Percentiles rank a stretch among this genome's conserved stretches.
Conservation (phyloP, 2,888 invertebrate genomes). For the Yponomeuta cagnagella region DNA sequence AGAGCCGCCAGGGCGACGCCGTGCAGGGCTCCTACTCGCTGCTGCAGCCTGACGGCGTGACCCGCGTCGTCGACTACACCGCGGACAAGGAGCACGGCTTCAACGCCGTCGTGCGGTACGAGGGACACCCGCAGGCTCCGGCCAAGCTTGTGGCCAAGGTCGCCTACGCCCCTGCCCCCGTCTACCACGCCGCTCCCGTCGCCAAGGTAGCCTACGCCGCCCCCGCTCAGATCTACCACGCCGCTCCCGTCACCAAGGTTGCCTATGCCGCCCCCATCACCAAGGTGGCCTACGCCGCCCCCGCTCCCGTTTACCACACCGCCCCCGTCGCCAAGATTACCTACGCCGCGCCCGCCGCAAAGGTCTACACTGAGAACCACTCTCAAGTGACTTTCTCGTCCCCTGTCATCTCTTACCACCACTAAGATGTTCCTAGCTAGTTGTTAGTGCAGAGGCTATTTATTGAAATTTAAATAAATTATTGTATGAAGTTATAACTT, state of each 20-base stretch:
- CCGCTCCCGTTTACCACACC: slow-evolving; percentile 10
- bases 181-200: slow-evolving; percentile 26
- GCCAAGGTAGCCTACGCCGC: slow-evolving; percentile 29
- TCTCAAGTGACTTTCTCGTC: slow-evolving; percentile 35
- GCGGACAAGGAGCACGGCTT: slow-evolving; percentile 36
- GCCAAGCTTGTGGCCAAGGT: slow-evolving; percentile 30
- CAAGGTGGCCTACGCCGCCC: slow-evolving; percentile 29
- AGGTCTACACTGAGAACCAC: slow-evolving; percentile 31
- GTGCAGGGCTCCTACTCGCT: slow-evolving; percentile 67
- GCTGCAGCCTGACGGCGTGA: slow-evolving; percentile 65
- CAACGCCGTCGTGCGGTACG: slow-evolving; percentile 37
- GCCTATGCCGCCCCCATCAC: slow-evolving; percentile 24
- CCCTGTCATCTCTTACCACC: slow-evolving; percentile 20
- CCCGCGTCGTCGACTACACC: slow-evolving; percentile 64
- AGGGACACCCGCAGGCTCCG: slow-evolving; percentile 29
- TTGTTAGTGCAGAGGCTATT: not conserved
- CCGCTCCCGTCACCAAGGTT: slow-evolving; percentile 8
- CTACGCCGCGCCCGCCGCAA: slow-evolving; percentile 27
- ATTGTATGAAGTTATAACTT: not conserved
- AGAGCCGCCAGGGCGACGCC: slow-evolving; percentile 55
- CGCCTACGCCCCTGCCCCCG: slow-evolving; percentile 27
- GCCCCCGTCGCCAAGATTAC: slow-evolving; percentile 30
- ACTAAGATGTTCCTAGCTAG: slow-evolving; percentile 12
- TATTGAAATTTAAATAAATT: not conserved
- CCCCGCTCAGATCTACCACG: slow-evolving; percentile 18